Evolutionary conservation across 1,140 invertebrate species (phyloP).

Genomic region (Caenorhabditis inopinata): DNA sequence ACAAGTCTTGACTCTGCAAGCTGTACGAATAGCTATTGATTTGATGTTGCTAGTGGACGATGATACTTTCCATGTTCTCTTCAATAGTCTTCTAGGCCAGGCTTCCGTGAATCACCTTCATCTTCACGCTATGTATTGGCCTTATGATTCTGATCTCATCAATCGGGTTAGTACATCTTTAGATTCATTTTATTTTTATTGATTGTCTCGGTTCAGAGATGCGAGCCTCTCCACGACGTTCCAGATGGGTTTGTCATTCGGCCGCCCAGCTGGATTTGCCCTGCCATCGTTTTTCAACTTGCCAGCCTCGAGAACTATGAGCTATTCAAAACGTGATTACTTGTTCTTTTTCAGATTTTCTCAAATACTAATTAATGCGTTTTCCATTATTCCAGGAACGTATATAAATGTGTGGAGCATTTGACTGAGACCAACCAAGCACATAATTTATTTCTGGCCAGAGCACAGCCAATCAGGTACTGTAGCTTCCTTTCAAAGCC

Average conservation of each 20-base stretch:
- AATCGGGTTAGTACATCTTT: slow-evolving; percentile 44
- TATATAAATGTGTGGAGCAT: slow-evolving; percentile 55
- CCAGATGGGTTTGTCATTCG: slow-evolving; percentile 51
- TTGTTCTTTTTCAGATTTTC: background rate
- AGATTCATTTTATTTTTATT: background rate
- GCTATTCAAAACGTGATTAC: slow-evolving; percentile 52
- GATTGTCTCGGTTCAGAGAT: slow-evolving; percentile 46
- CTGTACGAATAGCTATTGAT: slow-evolving; percentile 57
- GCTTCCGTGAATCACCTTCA: slow-evolving; percentile 66
- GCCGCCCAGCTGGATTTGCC: slow-evolving; percentile 60
- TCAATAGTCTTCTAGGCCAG: slow-evolving; percentile 62
- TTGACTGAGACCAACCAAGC: slow-evolving; percentile 57
- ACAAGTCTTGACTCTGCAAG: slow-evolving; percentile 54
- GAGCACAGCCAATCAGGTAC: slow-evolving; percentile 53
- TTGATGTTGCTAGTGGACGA: slow-evolving; percentile 62
- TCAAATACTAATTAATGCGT: too few species aligned
- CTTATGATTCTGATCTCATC: slow-evolving; percentile 62
- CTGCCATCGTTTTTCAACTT: slow-evolving; percentile 62
- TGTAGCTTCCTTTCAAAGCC: background rate
- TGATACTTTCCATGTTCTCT: slow-evolving; percentile 59
- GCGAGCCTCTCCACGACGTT: slow-evolving; percentile 48
- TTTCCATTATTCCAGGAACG: slow-evolving; percentile 33
- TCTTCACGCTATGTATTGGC: slow-evolving; percentile 64
- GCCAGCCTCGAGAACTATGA: slow-evolving; percentile 50
- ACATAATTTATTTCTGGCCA: slow-evolving; percentile 62